Base-by-base conservation (phyloP, 2,888 invertebrate genomes). In the Tuta absoluta region DNA sequence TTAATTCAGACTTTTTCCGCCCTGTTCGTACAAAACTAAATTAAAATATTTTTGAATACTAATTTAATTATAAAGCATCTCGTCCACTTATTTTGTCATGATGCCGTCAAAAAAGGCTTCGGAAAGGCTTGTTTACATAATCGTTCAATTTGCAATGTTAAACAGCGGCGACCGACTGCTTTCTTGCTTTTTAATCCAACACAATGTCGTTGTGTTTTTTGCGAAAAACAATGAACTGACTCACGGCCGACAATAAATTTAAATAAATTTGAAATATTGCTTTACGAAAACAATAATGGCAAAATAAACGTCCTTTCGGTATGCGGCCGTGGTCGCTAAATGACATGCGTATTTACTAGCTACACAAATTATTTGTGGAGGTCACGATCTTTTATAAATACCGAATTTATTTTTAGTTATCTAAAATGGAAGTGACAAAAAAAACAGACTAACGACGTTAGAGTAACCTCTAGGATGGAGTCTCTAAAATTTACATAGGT, bases 101-200 rank as follows among this genome's bases (percentile, higher is more conserved):
- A 71, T 68, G 69, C 71, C 68, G 64, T 75, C 83, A 84, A 88
- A 89, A 89, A 89, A 87, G 84, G 79, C 79, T 81, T 79, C 76
- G 72, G 67, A 76, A 80, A 81, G 82, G 79, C 84, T 87, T 86
- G 87, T 89, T 88, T 90, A 88, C 89, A 87, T 89, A 89, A 89
- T 85, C 81, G 82, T 84, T 84, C 74, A 85, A 91, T 91, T 90
- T 90, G 91, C 89, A 90, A 91, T 91, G 81, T 86, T 88, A 91
- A 91, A 78, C 78, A 82, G 82, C 69, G 75, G 69, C 71, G 77
- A 68, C 80, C 86, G 84, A 82, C 77, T 81, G 84, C 80, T 84
- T 81, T 82, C 82, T 84, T 84, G 77, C 73, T 79, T 82, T 85
- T 84, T 77, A 83, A 81, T 80, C 69, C 74, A 75, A 73, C 71